Evolutionary conservation across 2,888 invertebrate genomes (phyloP).

Genomic region (Xanthia icteritia): DNA sequence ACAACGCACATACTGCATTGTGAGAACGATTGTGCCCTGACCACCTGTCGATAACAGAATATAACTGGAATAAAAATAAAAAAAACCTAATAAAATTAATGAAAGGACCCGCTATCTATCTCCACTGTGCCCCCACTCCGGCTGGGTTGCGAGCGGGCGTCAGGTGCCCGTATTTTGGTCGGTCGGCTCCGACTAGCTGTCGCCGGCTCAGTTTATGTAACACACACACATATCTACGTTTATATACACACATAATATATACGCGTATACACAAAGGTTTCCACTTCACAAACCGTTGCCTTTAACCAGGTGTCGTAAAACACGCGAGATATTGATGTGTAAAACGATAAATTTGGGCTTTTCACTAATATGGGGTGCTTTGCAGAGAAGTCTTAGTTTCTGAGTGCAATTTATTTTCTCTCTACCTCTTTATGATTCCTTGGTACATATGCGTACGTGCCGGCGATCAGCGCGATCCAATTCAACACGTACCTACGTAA

Average conservation of each 20-base stretch:
- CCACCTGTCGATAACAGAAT: neutral
- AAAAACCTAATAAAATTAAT: neutral
- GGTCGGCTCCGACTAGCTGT: constrained; percentile 84
- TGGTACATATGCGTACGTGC: neutral
- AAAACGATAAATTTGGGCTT: constrained; percentile 27
- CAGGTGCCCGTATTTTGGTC: constrained; percentile 90
- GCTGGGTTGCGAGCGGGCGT: constrained; percentile 81
- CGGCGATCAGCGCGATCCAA: neutral
- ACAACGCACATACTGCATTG: neutral
- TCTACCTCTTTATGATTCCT: neutral
- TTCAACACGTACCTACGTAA: neutral
- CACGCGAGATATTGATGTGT: constrained; percentile 55
- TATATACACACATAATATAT: constrained; percentile 53
- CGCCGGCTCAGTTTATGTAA: constrained; percentile 87
- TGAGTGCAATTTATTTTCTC: constrained; percentile 2
- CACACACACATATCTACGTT: constrained; percentile 75
- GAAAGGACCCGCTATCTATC: constrained; percentile 29
- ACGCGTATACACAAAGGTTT: constrained; percentile 52
- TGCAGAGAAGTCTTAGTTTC: neutral
- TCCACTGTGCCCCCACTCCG: constrained; percentile 40
- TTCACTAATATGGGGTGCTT: constrained; percentile 1
- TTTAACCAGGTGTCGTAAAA: constrained; percentile 55
- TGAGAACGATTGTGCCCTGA: too few relatives aligned
- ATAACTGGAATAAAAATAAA: neutral
- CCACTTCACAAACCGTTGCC: constrained; percentile 64